phyloP scores from a whole-genome alignment of 2,797 vertebrate genomes.

The Buceros bicornis region DNA sequence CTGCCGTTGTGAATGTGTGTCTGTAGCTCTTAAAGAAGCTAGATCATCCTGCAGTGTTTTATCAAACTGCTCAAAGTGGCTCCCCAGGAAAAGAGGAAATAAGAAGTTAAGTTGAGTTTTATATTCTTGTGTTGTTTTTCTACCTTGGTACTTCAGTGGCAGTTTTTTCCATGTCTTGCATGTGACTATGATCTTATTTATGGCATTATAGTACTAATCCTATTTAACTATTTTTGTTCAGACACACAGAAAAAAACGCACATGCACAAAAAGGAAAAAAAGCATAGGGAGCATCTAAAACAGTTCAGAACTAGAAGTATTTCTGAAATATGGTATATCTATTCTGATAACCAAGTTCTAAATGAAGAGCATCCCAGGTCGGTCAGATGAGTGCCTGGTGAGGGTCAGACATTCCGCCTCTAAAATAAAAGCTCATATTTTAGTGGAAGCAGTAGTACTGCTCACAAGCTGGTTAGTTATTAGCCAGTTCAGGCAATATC shows the following conservation, averaged over 20 bases:
- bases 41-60: not conserved
- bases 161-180: not conserved
- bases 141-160: not conserved
- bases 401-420: not conserved
- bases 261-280: not conserved
- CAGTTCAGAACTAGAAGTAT: not conserved
- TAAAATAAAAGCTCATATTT: not conserved
- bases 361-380: not conserved
- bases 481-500: conserved; percentile 31
- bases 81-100: not conserved
- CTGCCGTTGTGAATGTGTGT: not conserved
- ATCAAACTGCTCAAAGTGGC: not conserved
- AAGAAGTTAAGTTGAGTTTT: not conserved
- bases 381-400: not conserved
- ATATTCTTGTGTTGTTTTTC: not conserved
- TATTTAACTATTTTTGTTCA: not conserved
- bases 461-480: not conserved
- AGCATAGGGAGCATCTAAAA: not conserved
- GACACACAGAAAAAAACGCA: not conserved
- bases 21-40: not conserved
- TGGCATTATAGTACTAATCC: not conserved
- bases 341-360: not conserved
- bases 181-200: not conserved
- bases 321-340: not conserved
- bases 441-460: not conserved